These are phyloP conservation scores for Felis catus DNA, from an alignment of 2,113 vertebrate species.

Conservation along the genomic window DNA sequence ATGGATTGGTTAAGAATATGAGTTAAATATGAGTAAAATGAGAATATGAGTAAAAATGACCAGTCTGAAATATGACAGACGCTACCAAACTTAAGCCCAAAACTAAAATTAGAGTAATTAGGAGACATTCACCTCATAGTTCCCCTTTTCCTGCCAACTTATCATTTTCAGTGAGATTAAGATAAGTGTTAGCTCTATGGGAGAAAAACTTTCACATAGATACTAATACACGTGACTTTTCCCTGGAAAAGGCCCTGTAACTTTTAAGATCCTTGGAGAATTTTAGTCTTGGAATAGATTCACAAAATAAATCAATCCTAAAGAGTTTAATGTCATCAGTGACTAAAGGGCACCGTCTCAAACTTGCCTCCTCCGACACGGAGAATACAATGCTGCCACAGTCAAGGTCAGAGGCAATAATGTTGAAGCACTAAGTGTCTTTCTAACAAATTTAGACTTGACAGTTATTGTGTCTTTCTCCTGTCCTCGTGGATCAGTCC, in stretches of 20 bases:
- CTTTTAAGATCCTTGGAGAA: background rate
- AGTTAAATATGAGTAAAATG: background rate
- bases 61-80: background rate
- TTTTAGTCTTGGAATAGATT: background rate
- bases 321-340: background rate
- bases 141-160: background rate
- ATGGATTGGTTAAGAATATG: background rate
- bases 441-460: conserved; percentile 19
- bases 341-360: background rate
- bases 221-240: background rate
- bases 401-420: background rate
- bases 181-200: background rate
- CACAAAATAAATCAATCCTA: background rate
- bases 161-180: background rate
- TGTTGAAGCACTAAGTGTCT: background rate
- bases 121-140: background rate
- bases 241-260: background rate
- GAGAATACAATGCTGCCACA: background rate
- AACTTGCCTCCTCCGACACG: background rate
- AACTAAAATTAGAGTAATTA: background rate
- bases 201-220: background rate
- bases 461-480: background rate
- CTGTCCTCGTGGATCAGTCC: background rate
- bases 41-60: background rate
- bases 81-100: background rate